Evolutionary conservation across 2,888 invertebrate genomes (phyloP).

Genomic region (Trichopoda pennipes): DNA sequence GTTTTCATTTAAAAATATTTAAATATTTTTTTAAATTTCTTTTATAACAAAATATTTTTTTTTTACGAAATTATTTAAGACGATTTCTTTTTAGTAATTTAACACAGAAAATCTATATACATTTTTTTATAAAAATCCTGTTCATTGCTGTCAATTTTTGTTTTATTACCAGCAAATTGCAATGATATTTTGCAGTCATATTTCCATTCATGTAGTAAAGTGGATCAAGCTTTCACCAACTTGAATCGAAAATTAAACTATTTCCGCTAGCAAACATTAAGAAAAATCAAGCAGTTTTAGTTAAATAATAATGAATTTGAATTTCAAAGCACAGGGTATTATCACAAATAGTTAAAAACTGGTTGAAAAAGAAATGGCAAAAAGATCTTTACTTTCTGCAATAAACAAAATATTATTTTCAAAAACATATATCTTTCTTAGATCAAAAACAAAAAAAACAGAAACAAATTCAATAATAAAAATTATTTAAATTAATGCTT

Average conservation of each 20-base stretch:
- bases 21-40: neutral
- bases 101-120: too few relatives aligned
- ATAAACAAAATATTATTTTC: constrained; percentile 29
- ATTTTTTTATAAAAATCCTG: neutral
- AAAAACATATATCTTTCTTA: constrained; percentile 16
- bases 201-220: too few relatives aligned
- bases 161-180: too few relatives aligned
- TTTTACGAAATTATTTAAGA: too few relatives aligned
- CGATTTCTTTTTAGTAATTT: too few relatives aligned
- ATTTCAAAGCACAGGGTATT: constrained; percentile 53
- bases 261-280: neutral
- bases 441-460: too few relatives aligned
- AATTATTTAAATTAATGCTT: neutral
- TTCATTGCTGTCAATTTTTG: neutral
- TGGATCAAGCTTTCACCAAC: too few relatives aligned
- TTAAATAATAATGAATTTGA: too few relatives aligned
- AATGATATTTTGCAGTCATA: too few relatives aligned
- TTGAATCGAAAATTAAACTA: too few relatives aligned
- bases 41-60: neutral
- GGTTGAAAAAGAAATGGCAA: constrained; percentile 11
- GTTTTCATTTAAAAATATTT: constrained; percentile 11
- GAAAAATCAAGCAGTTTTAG: neutral
- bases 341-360: constrained; percentile 34
- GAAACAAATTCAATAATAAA: constrained; percentile 2
- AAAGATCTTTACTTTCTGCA: constrained; percentile 12